A percentile compares a stretch with the other conserved stretches of the same genome.
These are phyloP conservation scores for Temnothorax ravouxi DNA, from an alignment of 2,888 invertebrate species.

Conservation along the genomic window DNA sequence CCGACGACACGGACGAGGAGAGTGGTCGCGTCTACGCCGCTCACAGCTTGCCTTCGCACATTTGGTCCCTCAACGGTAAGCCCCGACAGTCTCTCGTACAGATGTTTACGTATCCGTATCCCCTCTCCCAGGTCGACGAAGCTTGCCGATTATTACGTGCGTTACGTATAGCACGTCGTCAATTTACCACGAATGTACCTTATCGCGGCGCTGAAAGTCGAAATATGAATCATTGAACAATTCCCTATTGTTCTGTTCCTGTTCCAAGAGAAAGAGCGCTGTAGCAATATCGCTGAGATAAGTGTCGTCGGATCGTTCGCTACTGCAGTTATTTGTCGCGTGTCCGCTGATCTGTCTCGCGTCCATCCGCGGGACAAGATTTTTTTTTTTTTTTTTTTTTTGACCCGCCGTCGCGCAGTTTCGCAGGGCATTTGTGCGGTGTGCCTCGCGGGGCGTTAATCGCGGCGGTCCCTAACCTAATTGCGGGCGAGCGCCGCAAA, in stretches of 20 bases:
- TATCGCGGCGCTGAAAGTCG: not conserved
- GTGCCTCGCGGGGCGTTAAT: conserved; percentile 4
- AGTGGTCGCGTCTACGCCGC: conserved; percentile 93
- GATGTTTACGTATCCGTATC: too few species aligned
- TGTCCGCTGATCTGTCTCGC: not conserved
- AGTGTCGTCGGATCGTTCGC: not conserved
- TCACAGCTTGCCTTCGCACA: conserved; percentile 96
- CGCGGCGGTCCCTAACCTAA: conserved; percentile 61
- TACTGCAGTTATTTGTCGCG: not conserved
- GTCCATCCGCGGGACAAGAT: too few species aligned
- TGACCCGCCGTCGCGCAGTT: too few species aligned
- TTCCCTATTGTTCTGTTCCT: not conserved
- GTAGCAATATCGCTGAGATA: not conserved
- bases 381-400: too few species aligned
- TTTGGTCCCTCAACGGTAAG: conserved; percentile 97
- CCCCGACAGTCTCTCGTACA: too few species aligned
- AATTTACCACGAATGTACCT: not conserved
- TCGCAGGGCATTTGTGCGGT: not conserved
- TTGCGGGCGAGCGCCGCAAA: conserved; percentile 32
- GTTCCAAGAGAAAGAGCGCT: not conserved
- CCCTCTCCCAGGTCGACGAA: too few species aligned
- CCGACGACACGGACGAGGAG: conserved; percentile 89
- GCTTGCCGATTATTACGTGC: too few species aligned
- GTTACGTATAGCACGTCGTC: too few species aligned
- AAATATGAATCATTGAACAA: not conserved